Evolutionary conservation across 2,797 vertebrate genomes (phyloP), one percentile per base, ranked within the genome.

Genomic region (Paedocypris micromegethes): DNA sequence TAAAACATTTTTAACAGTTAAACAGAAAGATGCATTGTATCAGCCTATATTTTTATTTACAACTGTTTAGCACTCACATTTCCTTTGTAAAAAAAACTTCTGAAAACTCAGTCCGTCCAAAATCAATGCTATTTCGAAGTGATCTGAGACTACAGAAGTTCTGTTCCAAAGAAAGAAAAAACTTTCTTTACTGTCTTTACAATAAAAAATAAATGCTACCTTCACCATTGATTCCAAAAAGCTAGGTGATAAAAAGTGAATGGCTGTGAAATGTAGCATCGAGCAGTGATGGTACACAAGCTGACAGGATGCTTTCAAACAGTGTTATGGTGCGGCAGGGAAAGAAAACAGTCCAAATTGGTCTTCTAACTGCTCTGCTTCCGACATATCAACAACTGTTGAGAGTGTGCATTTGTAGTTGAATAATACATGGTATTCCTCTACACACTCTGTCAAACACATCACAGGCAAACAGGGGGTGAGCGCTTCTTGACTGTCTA

Each of bases 371-470:
- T 77, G 79, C 82, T 86, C 84, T 83, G 85, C 85, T 88, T 88
- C 81, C 62, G 86, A 84, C 82, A 83, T 82, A 89, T 89, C 88
- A 90, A 90, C 88, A 90, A 89, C 87, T 87, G 86, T 89, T 90
- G 89, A 88, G 88, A 83, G 86, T 89, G 84, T 89, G 88, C 87
- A 88, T 90, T 87, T 90, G 88, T 89, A 89, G 88, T 84, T 91
- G 89, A 91, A 91, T 90, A 90, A 91, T 87, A 91, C 89, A 91
- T 91, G 88, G 86, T 86, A 83, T 70, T 86, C 83, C 84, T 84
- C 88, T 89, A 83, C 89, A 90, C 88, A 90, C 88, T 79, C 89
- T 89, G 89, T 91, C 89, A 89, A 87, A 90, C 88, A 88, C 87
- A 90, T 91, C 89, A 89, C 87, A 86, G 77, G 85, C 86, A 75